Percentiles rank a stretch among this genome's conserved stretches.
Conservation (phyloP, 2,888 invertebrate genomes). For the Torymus texanus region DNA sequence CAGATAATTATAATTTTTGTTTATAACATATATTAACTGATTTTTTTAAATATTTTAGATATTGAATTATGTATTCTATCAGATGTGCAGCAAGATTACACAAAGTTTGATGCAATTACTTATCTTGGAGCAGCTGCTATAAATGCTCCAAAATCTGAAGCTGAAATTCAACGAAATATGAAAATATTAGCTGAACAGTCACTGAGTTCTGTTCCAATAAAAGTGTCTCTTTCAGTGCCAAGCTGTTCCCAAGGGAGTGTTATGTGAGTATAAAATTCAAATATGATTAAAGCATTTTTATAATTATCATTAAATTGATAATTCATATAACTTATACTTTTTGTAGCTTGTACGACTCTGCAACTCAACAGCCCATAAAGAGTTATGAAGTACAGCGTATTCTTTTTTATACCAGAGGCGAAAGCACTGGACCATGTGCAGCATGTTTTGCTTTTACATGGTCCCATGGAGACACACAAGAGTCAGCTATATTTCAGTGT, state of each 20-base stretch:
- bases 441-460: conserved; percentile 99
- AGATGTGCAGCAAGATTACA: conserved; percentile 91
- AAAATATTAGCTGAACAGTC: conserved; percentile 85
- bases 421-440: conserved; percentile 86
- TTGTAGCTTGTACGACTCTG: conserved; percentile 87
- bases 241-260: conserved; percentile 94
- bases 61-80: conserved; percentile 78
- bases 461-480: conserved; percentile 93
- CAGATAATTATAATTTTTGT: conserved; percentile 34
- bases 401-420: conserved; percentile 95
- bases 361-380: conserved; percentile 85
- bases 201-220: conserved; percentile 85
- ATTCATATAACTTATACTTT: conserved; percentile 18
- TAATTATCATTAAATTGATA: conserved; percentile 4
- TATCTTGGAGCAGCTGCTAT: conserved; percentile 95
- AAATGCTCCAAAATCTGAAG: conserved; percentile 93
- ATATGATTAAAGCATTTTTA: background rate
- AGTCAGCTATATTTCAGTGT: conserved; percentile 95
- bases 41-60: conserved; percentile 53
- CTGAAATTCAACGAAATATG: conserved; percentile 95
- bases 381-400: conserved; percentile 95
- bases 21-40: no score
- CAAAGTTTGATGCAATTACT: conserved; percentile 93
- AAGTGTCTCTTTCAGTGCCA: conserved; percentile 94
- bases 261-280: conserved; percentile 81